Percentiles rank a stretch among this genome's conserved stretches.
phyloP scores from a whole-genome alignment of 2,113 vertebrate species.

The Coptodon bakossiorum region DNA sequence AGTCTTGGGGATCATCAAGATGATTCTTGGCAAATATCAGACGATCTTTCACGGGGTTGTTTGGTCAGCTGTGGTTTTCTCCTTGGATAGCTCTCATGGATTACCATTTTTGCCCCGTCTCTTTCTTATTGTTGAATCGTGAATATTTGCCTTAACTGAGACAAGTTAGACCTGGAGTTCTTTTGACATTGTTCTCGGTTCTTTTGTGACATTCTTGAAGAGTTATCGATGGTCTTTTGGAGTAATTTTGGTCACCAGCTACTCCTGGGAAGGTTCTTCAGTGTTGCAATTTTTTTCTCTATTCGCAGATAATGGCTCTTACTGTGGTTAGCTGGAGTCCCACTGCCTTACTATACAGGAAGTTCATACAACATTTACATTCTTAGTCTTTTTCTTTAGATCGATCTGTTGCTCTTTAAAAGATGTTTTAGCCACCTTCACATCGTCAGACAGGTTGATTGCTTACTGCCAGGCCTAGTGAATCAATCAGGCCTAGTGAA shows the following conservation, averaged over 20 bases:
- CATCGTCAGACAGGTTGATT: rapidly evolving
- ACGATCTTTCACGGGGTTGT: rapidly evolving
- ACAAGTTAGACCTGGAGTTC: not conserved
- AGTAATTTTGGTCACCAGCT: not conserved
- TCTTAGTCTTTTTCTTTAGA: not conserved
- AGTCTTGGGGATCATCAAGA: not conserved
- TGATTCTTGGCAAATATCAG: not conserved
- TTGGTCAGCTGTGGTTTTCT: not conserved
- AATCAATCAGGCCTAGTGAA: not conserved
- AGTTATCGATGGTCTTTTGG: not conserved
- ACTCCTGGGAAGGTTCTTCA: not conserved
- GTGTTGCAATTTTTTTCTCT: not conserved
- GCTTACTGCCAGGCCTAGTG: not conserved
- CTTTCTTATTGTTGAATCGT: not conserved
- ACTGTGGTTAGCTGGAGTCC: not conserved
- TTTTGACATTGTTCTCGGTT: not conserved
- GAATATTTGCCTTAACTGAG: not conserved
- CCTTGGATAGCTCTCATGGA: rapidly evolving
- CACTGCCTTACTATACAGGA: not conserved
- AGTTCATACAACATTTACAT: not conserved
- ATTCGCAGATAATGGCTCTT: not conserved
- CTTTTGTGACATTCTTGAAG: not conserved
- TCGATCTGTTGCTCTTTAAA: not conserved
- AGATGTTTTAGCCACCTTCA: not conserved
- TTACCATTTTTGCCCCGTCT: not conserved